Conservation (phyloP, 1,140 invertebrate species). For the Atta colombica region DNA sequence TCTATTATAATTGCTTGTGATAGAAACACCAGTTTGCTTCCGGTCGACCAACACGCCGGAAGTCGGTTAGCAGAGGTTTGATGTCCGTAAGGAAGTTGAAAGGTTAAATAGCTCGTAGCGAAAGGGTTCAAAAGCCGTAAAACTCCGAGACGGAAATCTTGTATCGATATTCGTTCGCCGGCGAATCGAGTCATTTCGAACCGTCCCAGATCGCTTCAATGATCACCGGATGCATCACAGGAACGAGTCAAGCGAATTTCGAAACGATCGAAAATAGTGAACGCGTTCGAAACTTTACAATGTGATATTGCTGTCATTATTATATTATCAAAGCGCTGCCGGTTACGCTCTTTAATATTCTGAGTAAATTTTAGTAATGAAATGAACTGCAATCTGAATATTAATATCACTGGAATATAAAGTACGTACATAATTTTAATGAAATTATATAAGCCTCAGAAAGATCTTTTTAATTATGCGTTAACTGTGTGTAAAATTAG, state of each 20-base stretch:
- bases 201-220: constrained; percentile 24
- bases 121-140: constrained; percentile 48
- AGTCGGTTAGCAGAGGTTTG: constrained; percentile 61
- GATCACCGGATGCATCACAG: constrained; percentile 42
- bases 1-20: constrained; percentile 47
- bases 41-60: constrained; percentile 42
- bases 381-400: constrained; percentile 18
- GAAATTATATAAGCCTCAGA: constrained; percentile 6
- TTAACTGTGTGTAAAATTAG: background rate
- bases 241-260: constrained; percentile 17
- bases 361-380: constrained; percentile 38
- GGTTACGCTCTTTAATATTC: constrained; percentile 16
- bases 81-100: constrained; percentile 59
- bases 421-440: background rate
- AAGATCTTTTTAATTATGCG: background rate
- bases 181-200: constrained; percentile 47
- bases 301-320: constrained; percentile 7
- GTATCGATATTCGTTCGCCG: constrained; percentile 46
- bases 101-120: constrained; percentile 60
- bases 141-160: constrained; percentile 56
- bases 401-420: background rate
- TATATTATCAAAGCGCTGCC: background rate
- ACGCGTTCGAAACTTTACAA: constrained; percentile 6
- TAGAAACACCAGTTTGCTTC: constrained; percentile 52
- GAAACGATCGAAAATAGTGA: constrained; percentile 37